Percentiles rank a stretch among this genome's conserved stretches.
Conservation (phyloP, 2,888 invertebrate species). For the Hoplodrina blanda region DNA sequence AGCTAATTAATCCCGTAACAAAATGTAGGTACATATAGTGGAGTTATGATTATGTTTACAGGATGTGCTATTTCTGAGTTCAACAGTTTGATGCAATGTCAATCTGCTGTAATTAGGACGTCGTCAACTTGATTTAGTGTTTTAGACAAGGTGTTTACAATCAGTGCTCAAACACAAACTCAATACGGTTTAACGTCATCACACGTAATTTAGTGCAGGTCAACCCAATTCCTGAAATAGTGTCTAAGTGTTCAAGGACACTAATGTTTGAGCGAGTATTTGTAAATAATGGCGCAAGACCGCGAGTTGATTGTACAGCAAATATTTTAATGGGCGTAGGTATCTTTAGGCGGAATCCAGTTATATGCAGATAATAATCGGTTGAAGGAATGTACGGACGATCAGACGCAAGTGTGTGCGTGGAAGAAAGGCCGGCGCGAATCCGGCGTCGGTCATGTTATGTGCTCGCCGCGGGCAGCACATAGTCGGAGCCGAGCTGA, state of each 20-base stretch:
- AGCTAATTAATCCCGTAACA: constrained; percentile 50
- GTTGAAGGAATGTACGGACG: constrained; percentile 74
- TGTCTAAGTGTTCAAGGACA: constrained; percentile 76
- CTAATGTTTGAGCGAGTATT: constrained; percentile 75
- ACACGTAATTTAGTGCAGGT: constrained; percentile 74
- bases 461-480: constrained; percentile 84
- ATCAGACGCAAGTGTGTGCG: constrained; percentile 75
- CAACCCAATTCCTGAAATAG: constrained; percentile 82
- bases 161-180: constrained; percentile 66
- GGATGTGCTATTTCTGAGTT: constrained; percentile 74
- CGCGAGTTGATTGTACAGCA: constrained; percentile 76
- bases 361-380: constrained; percentile 86
- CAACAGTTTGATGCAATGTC: constrained; percentile 75
- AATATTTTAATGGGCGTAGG: constrained; percentile 82
- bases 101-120: constrained; percentile 72
- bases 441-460: constrained; percentile 86
- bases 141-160: constrained; percentile 77
- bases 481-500: constrained; percentile 82
- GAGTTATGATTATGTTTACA: constrained; percentile 74
- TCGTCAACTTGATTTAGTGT: constrained; percentile 72
- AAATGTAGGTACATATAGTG: constrained; percentile 33
- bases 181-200: constrained; percentile 67
- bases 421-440: constrained; percentile 86
- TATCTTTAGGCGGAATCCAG: constrained; percentile 82
- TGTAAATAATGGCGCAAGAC: constrained; percentile 75